Conservation (phyloP, 64 coral and sea anemone species). For the Catalaphyllia jardinei region DNA sequence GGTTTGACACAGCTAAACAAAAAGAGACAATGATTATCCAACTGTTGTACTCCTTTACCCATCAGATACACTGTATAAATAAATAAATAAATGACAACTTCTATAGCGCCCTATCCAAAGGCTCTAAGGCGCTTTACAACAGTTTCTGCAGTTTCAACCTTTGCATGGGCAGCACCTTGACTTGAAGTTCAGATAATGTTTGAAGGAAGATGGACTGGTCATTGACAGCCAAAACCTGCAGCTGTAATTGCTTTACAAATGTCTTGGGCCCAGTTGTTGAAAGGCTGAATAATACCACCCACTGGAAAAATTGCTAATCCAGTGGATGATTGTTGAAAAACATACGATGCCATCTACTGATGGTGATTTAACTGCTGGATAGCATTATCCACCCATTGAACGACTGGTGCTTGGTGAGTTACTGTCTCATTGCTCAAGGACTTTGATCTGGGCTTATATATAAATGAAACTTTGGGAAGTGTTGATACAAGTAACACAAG, state of each 20-base stretch:
- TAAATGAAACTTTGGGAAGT: slow-evolving; percentile 5
- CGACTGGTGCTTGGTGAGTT: slow-evolving; percentile 18
- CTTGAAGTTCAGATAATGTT: slow-evolving; percentile 40
- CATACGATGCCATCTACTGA: too few species aligned
- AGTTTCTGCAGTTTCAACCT: slow-evolving; percentile 22
- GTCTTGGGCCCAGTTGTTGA: background rate
- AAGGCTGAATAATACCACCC: too few species aligned
- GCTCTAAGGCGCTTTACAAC: too few species aligned
- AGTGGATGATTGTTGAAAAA: too few species aligned
- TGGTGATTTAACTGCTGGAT: too few species aligned
- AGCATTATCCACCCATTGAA: slow-evolving; percentile 40
- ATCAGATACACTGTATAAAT: too few species aligned
- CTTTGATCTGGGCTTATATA: background rate
- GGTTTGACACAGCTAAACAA: too few species aligned
- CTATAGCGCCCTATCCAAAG: too few species aligned
- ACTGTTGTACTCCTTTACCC: slow-evolving; percentile 33
- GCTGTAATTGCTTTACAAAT: slow-evolving; percentile 43
- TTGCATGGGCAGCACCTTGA: slow-evolving; percentile 42
- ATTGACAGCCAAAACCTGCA: slow-evolving; percentile 41
- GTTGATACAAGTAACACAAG: background rate
- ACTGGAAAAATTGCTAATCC: too few species aligned
- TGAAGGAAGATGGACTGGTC: slow-evolving; percentile 26
- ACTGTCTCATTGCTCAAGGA: slow-evolving; percentile 26
- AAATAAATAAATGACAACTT: too few species aligned
- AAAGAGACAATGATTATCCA: slow-evolving; percentile 20